Evolutionary conservation across 2,888 invertebrate genomes (phyloP), one percentile per base, ranked within the genome.

Genomic region (Carabus problematicus): DNA sequence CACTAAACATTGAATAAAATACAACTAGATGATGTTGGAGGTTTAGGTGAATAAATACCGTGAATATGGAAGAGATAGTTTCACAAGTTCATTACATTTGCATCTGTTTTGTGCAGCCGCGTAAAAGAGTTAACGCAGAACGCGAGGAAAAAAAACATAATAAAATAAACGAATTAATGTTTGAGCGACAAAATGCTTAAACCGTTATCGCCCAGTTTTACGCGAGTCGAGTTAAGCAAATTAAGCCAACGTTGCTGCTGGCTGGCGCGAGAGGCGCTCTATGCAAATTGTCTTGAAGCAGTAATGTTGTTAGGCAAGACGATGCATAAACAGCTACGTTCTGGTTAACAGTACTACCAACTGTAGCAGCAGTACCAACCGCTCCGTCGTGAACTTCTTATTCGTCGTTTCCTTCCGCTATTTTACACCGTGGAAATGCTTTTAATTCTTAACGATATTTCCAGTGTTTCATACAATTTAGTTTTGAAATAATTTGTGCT

Each of bases 101-200:
- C 49, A 49, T 49, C 49, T n/a, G 49, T 14, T 14, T 49, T 8
- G 47, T 9, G 49, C 18, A 49, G 14, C 49, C 47, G 12, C 12
- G 18, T 29, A 55, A 67, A 67, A 54, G 67, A 67, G 67, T 67
- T 67, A 67, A 66, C 66, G 66, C 58, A 66, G 58, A 56, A 58
- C 52, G 29, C 29, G 18, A 49, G 6, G 47, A 47, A 11, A n/a
- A 47, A 47, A 47, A 49, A 12, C 58, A 66, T 67, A 67, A 67
- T 67, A 67, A 67, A 67, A 67, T 67, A 59, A 67, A 67, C 59
- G 67, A 60, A 67, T 67, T 54, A 67, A 67, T 60, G 67, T 60
- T 49, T 58, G 56, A 64, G 52, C 64, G 67, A 58, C 67, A 67
- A 67, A 67, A 60, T 67, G 67, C 60, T 60, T 67, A 60, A 29